Base-by-base conservation (phyloP, 2,888 invertebrate genomes). In the Creontiades dilutus region DNA sequence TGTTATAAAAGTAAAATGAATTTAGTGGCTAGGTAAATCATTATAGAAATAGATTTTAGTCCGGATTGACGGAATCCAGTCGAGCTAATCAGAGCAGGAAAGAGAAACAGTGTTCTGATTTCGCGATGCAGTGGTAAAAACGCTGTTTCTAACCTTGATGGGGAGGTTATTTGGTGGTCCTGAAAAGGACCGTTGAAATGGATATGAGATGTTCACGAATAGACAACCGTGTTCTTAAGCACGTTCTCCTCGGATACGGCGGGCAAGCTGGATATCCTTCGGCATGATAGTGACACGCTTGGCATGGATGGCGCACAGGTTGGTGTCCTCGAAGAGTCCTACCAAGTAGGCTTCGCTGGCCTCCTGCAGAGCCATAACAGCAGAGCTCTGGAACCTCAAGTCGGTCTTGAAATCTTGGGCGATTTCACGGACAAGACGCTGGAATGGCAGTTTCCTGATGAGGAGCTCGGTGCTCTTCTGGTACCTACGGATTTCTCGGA, bases 371-470 rank as follows among this genome's bases (percentile, higher is more conserved):
- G 28, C 88, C 12, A 23, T 27, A 27, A 82, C 37, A 37, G 98
- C 98, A 84, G 98, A 97, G 92, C 97, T 97, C 94, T 98, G 98
- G 95, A 98, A 98, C 94, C 98, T 97, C 92, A 98, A 95, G 94
- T 98, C 98, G 92, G 98, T 98, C 94, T 98, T 98, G 96, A 98
- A 98, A 94, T 99, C 98, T 93, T 98, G 98, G 1, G 98, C 98
- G 93, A 98, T 98, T 96, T 98, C 98, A 95, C 98, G 96, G 92
- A 98, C 98, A 93, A 98, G 95, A 92, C 98, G 97, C 94, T 98
- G 98, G 96, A 99, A 98, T 5, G 98, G 98, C 94, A 98, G 94
- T 94, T 98, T 98, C 93, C 98, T 96, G 94, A 98, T 98, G 92
- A 98, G 94, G 95, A 98, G 95, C 94, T 99, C 98, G 7, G 98